Conservation (phyloP, 2,888 invertebrate species). For the Sisyra nigra region DNA sequence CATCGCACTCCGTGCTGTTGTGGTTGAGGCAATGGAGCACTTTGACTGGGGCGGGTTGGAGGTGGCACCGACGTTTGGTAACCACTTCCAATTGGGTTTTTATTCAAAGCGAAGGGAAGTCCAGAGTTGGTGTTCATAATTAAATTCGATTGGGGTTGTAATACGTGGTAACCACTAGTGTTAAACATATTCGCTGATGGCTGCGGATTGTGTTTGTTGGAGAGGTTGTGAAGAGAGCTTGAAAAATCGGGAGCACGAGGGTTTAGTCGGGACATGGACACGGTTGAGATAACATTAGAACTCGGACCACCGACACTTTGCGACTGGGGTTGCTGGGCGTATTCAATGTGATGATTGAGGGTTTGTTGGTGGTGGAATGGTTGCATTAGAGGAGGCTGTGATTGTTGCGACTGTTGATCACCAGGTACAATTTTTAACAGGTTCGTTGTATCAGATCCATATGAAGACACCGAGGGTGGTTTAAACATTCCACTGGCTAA, state of each 20-base stretch:
- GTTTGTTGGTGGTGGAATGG: constrained; percentile 11
- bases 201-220: constrained; percentile 17
- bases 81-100: constrained; percentile 8
- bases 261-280: constrained; percentile 52
- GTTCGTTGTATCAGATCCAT: constrained; percentile 15
- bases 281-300: constrained; percentile 19
- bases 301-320: constrained; percentile 14
- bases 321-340: constrained; percentile 3
- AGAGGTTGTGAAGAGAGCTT: constrained; percentile 28
- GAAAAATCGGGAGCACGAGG: constrained; percentile 69
- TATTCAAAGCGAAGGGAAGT: constrained; percentile 8
- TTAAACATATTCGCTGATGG: constrained; percentile 12
- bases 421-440: constrained; percentile 29
- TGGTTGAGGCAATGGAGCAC: neutral
- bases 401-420: constrained; percentile 22
- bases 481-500: constrained; percentile 7
- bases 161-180: constrained; percentile 16
- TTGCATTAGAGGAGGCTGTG: constrained; percentile 17
- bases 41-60: constrained; percentile 9
- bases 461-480: constrained; percentile 8
- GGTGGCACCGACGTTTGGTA: constrained; percentile 11
- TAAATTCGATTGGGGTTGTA: constrained; percentile 11
- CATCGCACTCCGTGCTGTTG: constrained; percentile 11
- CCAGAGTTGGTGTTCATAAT: constrained; percentile 10
- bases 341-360: constrained; percentile 18